Evolutionary conservation across 1,140 invertebrate species (phyloP).

Genomic region (Hypsibius dujardini): DNA sequence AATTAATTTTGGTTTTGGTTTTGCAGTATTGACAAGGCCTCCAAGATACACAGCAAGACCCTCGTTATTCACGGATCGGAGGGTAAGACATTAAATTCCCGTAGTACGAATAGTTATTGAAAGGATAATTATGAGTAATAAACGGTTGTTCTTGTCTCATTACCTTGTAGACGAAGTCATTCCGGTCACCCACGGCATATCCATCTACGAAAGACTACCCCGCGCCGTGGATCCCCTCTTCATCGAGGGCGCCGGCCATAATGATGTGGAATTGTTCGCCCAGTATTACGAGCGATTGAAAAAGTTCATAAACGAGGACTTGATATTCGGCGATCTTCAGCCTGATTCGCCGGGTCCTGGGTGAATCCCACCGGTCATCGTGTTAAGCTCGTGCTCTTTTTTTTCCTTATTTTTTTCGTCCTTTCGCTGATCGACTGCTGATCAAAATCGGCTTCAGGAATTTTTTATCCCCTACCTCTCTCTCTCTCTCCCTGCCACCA

Average conservation of each 20-base stretch:
- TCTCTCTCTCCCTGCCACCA: too few species aligned
- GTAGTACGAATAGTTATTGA: too few species aligned
- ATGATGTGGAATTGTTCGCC: constrained; percentile 91
- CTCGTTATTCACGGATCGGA: constrained; percentile 98
- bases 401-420: too few species aligned
- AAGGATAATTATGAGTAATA: too few species aligned
- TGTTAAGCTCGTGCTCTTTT: too few species aligned
- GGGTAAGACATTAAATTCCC: constrained; percentile 30
- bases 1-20: too few species aligned
- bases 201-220: constrained; percentile 91
- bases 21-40: constrained; percentile 74
- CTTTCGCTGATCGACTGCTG: too few species aligned
- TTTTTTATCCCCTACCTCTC: too few species aligned
- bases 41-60: constrained; percentile 91
- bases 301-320: constrained; percentile 85
- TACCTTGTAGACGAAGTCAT: constrained; percentile 63
- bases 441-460: too few species aligned
- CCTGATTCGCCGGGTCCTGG: too few species aligned
- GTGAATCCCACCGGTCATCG: too few species aligned
- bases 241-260: constrained; percentile 81
- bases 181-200: constrained; percentile 92
- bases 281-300: constrained; percentile 93
- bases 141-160: too few species aligned
- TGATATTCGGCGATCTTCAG: constrained; percentile 31
- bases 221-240: constrained; percentile 85